These are phyloP conservation scores for Meloidogyne floridensis DNA, from an alignment of 1,140 invertebrate species.

Conservation along the genomic window DNA sequence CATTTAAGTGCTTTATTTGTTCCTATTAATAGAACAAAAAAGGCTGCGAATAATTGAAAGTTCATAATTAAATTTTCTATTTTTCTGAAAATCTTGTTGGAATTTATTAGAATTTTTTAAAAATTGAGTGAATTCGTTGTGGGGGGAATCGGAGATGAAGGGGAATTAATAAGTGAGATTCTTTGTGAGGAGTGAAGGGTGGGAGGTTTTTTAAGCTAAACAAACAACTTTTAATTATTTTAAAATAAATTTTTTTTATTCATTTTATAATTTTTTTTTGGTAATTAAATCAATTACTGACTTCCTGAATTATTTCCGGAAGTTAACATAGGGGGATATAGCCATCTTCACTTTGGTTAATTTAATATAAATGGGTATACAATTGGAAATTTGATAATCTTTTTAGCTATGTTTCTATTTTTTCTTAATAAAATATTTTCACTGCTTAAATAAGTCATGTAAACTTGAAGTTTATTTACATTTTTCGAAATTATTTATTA, in stretches of 20 bases:
- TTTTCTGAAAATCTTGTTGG: no score
- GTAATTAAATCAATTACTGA: no score
- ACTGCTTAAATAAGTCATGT: background rate
- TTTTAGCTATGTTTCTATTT: no score
- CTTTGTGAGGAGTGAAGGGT: background rate
- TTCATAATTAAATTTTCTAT: background rate
- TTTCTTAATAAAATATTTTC: background rate
- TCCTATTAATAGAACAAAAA: background rate
- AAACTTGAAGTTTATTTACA: constrained; percentile 1
- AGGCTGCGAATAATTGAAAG: background rate
- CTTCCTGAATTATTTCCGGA: no score
- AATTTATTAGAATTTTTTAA: no score
- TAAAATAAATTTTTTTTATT: background rate
- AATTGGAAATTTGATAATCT: no score
- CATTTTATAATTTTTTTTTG: background rate
- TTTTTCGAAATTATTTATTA: background rate
- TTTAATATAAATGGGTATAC: no score
- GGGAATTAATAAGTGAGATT: no score
- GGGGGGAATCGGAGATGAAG: no score
- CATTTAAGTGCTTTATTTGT: background rate
- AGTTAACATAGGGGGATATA: no score
- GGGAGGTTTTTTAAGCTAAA: background rate
- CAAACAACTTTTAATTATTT: background rate
- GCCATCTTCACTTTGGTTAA: no score
- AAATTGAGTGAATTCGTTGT: background rate